These are phyloP conservation scores for Trachops cirrhosus DNA, from an alignment of 2,797 vertebrate genomes.

Conservation along the genomic window DNA sequence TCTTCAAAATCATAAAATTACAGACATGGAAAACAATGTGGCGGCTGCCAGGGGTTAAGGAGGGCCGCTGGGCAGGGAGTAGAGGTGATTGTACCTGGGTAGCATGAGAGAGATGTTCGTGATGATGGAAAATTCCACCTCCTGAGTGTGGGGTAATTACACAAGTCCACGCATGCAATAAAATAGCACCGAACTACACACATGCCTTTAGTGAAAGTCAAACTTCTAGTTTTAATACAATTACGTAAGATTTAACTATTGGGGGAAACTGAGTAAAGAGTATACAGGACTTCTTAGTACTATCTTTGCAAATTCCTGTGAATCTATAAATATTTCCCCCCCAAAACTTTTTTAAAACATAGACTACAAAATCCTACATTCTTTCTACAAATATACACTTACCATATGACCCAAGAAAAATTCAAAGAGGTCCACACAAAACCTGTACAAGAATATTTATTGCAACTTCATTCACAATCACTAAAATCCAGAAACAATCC, in stretches of 20 bases:
- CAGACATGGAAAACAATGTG: not conserved
- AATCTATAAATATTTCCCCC: not conserved
- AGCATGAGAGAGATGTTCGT: not conserved
- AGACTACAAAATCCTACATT: not conserved
- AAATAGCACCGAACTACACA: not conserved
- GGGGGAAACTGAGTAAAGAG: not conserved
- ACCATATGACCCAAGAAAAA: not conserved
- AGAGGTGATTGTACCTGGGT: not conserved
- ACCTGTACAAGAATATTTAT: not conserved
- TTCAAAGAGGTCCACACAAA: not conserved
- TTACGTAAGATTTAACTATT: not conserved
- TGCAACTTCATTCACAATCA: not conserved
- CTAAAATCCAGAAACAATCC: not conserved
- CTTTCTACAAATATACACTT: not conserved
- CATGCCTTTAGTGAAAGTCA: not conserved
- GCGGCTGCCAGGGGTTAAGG: not conserved
- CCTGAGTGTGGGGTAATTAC: not conserved
- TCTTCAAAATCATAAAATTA: not conserved
- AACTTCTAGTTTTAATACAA: not conserved
- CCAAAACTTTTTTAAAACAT: not conserved
- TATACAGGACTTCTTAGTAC: not conserved
- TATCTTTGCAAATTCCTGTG: not conserved
- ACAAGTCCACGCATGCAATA: not conserved
- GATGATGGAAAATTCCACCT: not conserved
- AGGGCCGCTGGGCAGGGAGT: not conserved